Evolutionary conservation across 1,140 invertebrate species (phyloP), one percentile per base, ranked within the genome.

Genomic region (Metaphire vulgaris): DNA sequence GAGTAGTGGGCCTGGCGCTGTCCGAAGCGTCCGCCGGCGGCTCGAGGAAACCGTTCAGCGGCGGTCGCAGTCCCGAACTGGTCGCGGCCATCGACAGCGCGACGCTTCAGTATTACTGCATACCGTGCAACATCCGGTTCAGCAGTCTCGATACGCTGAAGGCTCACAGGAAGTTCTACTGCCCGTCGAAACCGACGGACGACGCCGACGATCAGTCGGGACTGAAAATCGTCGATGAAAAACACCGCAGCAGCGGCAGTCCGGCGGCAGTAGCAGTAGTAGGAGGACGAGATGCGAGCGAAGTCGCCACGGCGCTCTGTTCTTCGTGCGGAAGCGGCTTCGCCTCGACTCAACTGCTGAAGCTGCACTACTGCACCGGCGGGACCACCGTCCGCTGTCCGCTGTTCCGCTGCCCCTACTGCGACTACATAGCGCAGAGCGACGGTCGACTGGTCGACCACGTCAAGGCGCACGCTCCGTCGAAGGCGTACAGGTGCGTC

Each of bases 131-230:
- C 31, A 97, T 97, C 77, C 95, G 96, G 85, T 98, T 96, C 84
- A 94, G 92, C 64, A 95, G 94, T 0, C 89, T 94, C 79, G 94
- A 96, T 83, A 98, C 96, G 84, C 88, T 98, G 69, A 91, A 92
- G 28, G 94, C 95, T 0, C 96, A 98, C 86, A 95, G 97, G 83
- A 91, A 92, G 0, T 97, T 92, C 82, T 98, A 98, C 80, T 98
- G 95, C 84, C 91, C 92, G 0, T 70, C 77, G 16, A 33, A 74
- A 28, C 15, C 33, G 30, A 29, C 21, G 12, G 41, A 31, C 16
- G 1, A 32, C 0, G 0, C 33, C 28, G 72, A 34, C 28, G 72
- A 15, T 26, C 28, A 41, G 31, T 41, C 12, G 21, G 31, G n/a
- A 16, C 73, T 29, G 1, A 32, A 34, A 28, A 76, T 65, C n/a